These are phyloP conservation scores for Brachionus plicatilis DNA, from an alignment of 1,140 invertebrate species.

Conservation along the genomic window DNA sequence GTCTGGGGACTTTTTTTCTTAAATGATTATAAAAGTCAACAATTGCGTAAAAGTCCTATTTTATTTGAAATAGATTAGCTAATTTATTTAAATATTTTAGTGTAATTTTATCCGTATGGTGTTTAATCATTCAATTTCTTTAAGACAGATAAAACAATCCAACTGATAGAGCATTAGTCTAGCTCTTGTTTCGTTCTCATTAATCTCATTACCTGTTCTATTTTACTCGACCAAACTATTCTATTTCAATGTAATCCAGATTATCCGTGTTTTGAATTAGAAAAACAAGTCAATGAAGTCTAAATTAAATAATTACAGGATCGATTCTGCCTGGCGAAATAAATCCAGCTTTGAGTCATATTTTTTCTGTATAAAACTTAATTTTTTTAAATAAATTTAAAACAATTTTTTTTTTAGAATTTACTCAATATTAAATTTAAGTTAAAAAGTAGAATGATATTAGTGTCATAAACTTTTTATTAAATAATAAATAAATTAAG, in stretches of 20 bases:
- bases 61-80: slow-evolving; percentile 18
- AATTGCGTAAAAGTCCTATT: not conserved
- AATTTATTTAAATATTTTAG: slow-evolving; percentile 33
- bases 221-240: not conserved
- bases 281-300: not conserved
- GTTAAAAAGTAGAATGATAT: too few species aligned
- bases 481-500: too few species aligned
- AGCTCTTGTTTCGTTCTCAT: not conserved
- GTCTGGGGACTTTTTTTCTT: not conserved
- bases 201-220: slow-evolving; percentile 26
- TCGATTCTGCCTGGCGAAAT: not conserved
- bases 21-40: not conserved
- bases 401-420: not conserved
- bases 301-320: slow-evolving; percentile 27
- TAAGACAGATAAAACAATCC: not conserved
- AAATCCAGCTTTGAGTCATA: slow-evolving; percentile 8
- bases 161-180: slow-evolving; percentile 13
- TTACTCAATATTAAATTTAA: too few species aligned
- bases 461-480: too few species aligned
- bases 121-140: slow-evolving; percentile 15
- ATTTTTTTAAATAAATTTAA: not conserved
- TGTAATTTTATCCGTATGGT: not conserved
- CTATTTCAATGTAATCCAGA: slow-evolving; percentile 20
- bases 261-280: slow-evolving; percentile 9
- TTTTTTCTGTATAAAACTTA: not conserved